Base-by-base conservation (phyloP, 1,140 invertebrate genomes). In the Drosophila bocqueti region DNA sequence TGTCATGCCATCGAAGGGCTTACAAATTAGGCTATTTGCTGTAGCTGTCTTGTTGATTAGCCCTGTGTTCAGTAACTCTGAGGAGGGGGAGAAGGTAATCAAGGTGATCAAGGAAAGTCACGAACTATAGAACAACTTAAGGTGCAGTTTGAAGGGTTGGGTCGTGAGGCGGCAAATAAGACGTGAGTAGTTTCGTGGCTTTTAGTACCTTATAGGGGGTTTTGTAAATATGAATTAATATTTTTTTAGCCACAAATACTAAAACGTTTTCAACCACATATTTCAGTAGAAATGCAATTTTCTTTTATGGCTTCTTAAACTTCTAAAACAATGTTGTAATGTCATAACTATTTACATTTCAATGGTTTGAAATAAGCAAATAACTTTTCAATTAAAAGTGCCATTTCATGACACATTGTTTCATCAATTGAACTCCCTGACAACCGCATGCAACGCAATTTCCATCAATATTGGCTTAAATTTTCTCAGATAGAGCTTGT, bases 11-110 rank as follows among this genome's bases (percentile, higher is more conserved):
- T 63, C 62, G 68, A 77, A 89, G 71, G 77, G 73, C 65, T 81
- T 79, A 84, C 81, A 79, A 90, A 89, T 84, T 81, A 83, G 81
- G 74, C 69, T 76, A 90, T 89, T 89, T 84, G 73, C 73, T 65
- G 73, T 59, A 64, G 58, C 58, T 75, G 61, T 75, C 50, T 49
- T 18, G 21, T 60, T 86, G 75, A 86, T 86, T 76, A 79, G 65
- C 60, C 26, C 7, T 43, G 38, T 29, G 21, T 36, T 52, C 29
- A 46, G 49, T 38, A n/a, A 24, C 40, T 38, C 1, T 34, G 31
- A 11, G 6, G 7, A 15, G 3, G 13, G 8, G 29, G 9, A 21
- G 18, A 10, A 8, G 46, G 24, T 4, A 13, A 13, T n/a, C 15
- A 2, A 40, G 26, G 16, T 58, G 18, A 29, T 59, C 36, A 38